Base-by-base conservation (phyloP, 2,888 invertebrate genomes). In the Ischnus inquisitorius region DNA sequence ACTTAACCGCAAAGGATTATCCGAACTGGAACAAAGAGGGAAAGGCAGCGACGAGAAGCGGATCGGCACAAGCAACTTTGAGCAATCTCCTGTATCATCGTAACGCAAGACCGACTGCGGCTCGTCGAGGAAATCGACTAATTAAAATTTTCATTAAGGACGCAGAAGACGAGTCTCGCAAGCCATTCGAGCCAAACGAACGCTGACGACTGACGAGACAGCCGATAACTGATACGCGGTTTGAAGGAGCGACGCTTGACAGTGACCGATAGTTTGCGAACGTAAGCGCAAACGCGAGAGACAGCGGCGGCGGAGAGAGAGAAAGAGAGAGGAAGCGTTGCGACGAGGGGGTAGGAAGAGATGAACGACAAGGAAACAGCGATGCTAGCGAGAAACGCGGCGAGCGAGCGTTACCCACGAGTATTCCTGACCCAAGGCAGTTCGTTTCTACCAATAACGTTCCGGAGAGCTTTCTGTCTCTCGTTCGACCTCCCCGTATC, bases 151-250 rank as follows among this genome's bases (percentile, higher is more conserved):
- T 83, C 75, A 83, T 83, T 79, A 83, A 83, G 83, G 76, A 39
- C 39, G 25, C 12, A 10, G 69, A 65, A 71, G 79, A 71, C 76
- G 60, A 19, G 34, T 4, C 34, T 34, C 43, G 48, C 48, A 12
- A 28, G 54, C 39, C 60, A 76, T 79, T 71, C 69, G 51, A 65
- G 71, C 65, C 75, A 79, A 79, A 85, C 87, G 85, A 88, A 83
- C 76, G 76, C 71, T 62, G 79, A 83, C 79, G 79, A 83, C 69
- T 69, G 83, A 75, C 79, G 75, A 83, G 83, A 79, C 87, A 87
- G 86, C 87, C 88, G 90, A 88, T 88, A 89, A 90, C 87, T 87
- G 90, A 89, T 90, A 88, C 85, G 87, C 86, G 86, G 87, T 88
- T 79, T 76, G 65, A 76, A 76, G 87, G 65, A 89, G 87, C 88